Evolutionary conservation across 2,797 vertebrate genomes (phyloP).

Genomic region (Bradypodion pumilum): DNA sequence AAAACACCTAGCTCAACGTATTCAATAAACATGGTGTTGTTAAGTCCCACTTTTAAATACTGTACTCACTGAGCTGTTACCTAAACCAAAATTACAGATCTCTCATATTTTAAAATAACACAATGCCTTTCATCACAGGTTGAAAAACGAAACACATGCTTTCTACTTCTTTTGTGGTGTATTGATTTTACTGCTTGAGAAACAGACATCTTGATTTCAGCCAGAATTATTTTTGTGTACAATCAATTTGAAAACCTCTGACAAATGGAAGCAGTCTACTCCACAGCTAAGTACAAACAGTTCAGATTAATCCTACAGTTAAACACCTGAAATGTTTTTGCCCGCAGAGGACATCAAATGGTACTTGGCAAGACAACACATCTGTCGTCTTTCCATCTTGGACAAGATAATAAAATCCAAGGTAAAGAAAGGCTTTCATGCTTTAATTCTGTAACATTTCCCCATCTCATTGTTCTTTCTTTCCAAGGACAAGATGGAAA

Average conservation of each 20-base stretch:
- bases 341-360: neutral
- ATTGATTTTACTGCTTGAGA: neutral
- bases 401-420: neutral
- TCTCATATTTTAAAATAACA: neutral
- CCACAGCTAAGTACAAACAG: neutral
- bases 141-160: neutral
- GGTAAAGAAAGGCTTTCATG: neutral
- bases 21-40: neutral
- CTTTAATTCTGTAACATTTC: neutral
- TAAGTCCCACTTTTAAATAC: neutral
- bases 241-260: neutral
- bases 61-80: neutral
- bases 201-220: neutral
- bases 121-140: neutral
- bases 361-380: neutral
- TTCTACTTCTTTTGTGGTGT: neutral
- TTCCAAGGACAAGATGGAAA: neutral
- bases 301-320: slow-evolving; percentile 16
- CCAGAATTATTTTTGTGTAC: slow-evolving; percentile 6
- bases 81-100: neutral
- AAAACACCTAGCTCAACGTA: neutral
- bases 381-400: neutral
- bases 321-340: slow-evolving; percentile 1
- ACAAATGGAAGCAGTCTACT: slow-evolving; percentile 9
- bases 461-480: neutral